These are phyloP conservation scores for Hexactinellida sp. DNA, from an alignment of 37 sponge, comb jelly and placozoan genomes.

Conservation along the genomic window DNA sequence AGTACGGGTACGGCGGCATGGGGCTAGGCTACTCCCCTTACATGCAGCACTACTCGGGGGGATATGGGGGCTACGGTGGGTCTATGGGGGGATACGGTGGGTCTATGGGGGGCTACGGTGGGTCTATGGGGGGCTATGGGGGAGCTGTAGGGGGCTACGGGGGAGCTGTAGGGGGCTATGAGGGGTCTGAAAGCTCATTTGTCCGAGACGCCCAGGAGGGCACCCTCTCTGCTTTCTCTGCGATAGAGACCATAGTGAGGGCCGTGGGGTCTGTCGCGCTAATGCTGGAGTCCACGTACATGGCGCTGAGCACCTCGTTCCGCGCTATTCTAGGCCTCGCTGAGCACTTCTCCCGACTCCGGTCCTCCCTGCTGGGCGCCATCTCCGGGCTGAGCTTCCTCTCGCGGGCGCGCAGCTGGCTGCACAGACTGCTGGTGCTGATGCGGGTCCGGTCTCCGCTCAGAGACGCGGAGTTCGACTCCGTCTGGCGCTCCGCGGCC, in stretches of 20 bases:
- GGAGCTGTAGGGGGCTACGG: not conserved
- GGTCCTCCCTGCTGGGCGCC: conserved; percentile 17
- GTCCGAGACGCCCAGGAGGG: conserved; percentile 33
- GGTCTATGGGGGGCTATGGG: no score
- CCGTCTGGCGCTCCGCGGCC: not conserved
- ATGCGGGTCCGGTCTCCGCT: conserved; percentile 8
- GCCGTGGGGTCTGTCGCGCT: conserved; percentile 39
- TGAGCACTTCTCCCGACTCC: conserved; percentile 28
- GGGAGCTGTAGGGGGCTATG: not conserved
- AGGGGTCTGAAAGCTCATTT: conserved; percentile 21
- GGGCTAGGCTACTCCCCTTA: not conserved
- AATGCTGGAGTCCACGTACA: conserved; percentile 40
- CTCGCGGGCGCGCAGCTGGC: not conserved
- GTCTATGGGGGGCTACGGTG: not conserved
- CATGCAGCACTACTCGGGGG: not conserved
- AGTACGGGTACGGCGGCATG: not conserved
- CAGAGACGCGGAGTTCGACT: conserved; percentile 17
- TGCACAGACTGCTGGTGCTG: conserved; percentile 19
- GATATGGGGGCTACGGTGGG: not conserved
- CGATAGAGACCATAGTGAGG: conserved; percentile 40
- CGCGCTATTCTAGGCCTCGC: conserved; percentile 38
- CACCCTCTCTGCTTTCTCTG: conserved; percentile 30
- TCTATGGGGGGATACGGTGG: no score
- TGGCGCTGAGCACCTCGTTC: conserved; percentile 34
- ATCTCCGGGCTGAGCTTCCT: conserved; percentile 24